Conservation (phyloP, 1,140 invertebrate genomes). For the Heliconius hewitsoni region DNA sequence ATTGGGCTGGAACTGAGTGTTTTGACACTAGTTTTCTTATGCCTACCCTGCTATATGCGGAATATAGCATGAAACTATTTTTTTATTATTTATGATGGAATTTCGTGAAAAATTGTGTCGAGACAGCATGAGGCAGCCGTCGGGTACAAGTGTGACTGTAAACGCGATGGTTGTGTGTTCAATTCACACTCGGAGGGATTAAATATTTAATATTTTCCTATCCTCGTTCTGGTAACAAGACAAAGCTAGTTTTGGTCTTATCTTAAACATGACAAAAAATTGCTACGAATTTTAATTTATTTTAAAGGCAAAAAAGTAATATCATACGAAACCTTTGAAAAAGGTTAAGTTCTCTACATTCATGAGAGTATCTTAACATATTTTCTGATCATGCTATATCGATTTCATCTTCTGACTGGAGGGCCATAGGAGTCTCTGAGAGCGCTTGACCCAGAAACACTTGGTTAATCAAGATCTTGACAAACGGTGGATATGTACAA, state of each 20-base stretch:
- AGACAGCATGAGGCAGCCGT: neutral
- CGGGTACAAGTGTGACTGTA: neutral
- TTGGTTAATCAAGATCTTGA: slow-evolving; percentile 31
- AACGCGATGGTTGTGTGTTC: neutral
- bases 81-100: neutral
- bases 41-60: too few relatives aligned
- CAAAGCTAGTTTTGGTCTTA: neutral
- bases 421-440: slow-evolving; percentile 23
- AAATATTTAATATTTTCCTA: neutral
- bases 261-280: too few relatives aligned
- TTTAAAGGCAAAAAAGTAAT: neutral
- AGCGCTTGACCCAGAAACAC: slow-evolving; percentile 40
- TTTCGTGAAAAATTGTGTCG: neutral
- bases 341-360: slow-evolving; percentile 8
- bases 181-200: neutral
- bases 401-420: slow-evolving; percentile 38
- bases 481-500: neutral
- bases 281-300: neutral
- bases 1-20: too few relatives aligned
- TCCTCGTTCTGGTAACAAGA: neutral
- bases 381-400: slow-evolving; percentile 37
- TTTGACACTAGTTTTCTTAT: too few relatives aligned
- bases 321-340: neutral
- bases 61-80: neutral
- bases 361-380: slow-evolving; percentile 9